These are phyloP conservation scores for Carduelis carduelis DNA, from an alignment of 2,797 vertebrate genomes.

Conservation along the genomic window DNA sequence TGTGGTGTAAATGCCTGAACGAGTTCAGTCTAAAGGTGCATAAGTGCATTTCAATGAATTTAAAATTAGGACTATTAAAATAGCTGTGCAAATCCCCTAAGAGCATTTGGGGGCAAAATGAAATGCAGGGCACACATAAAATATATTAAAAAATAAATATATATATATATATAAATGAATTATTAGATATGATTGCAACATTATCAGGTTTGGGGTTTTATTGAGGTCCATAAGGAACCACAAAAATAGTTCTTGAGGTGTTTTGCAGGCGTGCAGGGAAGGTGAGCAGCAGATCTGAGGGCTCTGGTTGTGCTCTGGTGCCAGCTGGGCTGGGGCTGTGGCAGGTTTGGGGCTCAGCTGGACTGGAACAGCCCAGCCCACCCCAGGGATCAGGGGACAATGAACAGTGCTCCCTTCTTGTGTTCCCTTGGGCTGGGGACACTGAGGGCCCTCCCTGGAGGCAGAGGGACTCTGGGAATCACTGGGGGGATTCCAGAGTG, in stretches of 20 bases:
- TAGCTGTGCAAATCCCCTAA: background rate
- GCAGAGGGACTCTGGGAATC: background rate
- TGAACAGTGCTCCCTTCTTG: no score
- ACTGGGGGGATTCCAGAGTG: background rate
- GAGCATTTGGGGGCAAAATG: background rate
- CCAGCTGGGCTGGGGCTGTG: background rate
- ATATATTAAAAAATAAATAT: background rate
- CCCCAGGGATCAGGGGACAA: background rate
- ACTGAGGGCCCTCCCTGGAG: background rate
- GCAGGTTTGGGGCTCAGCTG: fast-evolving
- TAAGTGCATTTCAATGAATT: conserved; percentile 43
- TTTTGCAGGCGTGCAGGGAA: background rate
- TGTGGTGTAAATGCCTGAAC: conserved; percentile 28
- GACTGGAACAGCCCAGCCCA: no score
- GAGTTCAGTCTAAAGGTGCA: conserved; percentile 33
- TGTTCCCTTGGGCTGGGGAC: background rate
- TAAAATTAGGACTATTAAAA: conserved; percentile 34
- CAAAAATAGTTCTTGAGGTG: background rate
- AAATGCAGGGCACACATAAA: background rate
- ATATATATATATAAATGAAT: background rate
- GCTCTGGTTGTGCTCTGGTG: background rate
- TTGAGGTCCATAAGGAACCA: background rate
- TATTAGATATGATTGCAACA: background rate
- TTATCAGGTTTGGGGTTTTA: background rate
- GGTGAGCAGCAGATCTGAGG: background rate